These are phyloP conservation scores for Drosophila rubida DNA, from an alignment of 2,888 invertebrate genomes.

Conservation along the genomic window DNA sequence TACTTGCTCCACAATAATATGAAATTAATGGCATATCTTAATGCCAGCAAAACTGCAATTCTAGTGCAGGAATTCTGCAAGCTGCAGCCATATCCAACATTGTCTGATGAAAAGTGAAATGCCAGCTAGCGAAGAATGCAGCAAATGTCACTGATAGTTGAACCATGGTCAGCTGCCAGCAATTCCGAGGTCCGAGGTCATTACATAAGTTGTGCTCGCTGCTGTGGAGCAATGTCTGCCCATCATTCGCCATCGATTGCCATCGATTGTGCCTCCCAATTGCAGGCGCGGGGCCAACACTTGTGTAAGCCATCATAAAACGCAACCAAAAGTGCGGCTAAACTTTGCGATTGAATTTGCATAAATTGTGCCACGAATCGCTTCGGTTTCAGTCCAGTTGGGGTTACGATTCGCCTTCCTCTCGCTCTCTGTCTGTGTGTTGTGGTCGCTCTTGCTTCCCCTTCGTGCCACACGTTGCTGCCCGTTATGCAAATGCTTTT, in stretches of 20 bases:
- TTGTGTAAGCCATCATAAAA: conserved; percentile 67
- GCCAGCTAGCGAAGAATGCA: neutral
- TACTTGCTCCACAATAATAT: too few species aligned
- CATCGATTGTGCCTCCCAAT: neutral
- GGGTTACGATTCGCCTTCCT: conserved; percentile 24
- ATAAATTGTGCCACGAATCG: conserved; percentile 72
- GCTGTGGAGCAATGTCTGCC: conserved; percentile 16
- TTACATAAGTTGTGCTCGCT: conserved; percentile 46
- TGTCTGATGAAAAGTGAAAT: conserved; percentile 2
- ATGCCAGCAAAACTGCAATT: neutral
- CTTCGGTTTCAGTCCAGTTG: conserved; percentile 31
- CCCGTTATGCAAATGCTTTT: conserved; percentile 72
- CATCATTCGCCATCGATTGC: conserved; percentile 24
- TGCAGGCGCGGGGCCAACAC: conserved; percentile 39
- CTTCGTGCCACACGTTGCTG: conserved; percentile 39
- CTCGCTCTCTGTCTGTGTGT: neutral
- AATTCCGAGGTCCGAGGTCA: conserved; percentile 49
- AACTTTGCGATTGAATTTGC: conserved; percentile 82
- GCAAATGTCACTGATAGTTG: conserved; percentile 32
- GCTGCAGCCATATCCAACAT: too few species aligned
- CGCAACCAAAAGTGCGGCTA: conserved; percentile 75
- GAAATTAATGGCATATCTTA: too few species aligned
- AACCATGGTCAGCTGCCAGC: conserved; percentile 47
- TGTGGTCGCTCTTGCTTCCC: conserved; percentile 37
- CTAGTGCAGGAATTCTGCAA: too few species aligned